These are phyloP conservation scores for Athripsodes cinereus DNA, from an alignment of 2,888 invertebrate genomes.

Conservation along the genomic window DNA sequence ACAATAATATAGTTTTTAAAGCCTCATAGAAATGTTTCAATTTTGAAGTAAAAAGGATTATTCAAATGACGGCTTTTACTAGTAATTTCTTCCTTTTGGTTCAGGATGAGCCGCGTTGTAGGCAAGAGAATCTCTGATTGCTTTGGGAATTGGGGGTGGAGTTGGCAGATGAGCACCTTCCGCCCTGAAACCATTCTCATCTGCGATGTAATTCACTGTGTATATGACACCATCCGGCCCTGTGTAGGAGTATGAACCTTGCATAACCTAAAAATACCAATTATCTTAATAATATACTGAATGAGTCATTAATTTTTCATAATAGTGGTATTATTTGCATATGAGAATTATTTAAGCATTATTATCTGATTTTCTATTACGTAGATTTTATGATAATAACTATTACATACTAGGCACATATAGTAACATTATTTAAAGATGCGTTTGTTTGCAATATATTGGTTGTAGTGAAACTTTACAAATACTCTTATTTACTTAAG, in stretches of 20 bases:
- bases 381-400: too few species aligned
- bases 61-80: not conserved
- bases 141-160: slow-evolving; percentile 35
- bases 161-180: slow-evolving; percentile 45
- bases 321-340: not conserved
- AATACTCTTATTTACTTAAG: too few species aligned
- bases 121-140: slow-evolving; percentile 28
- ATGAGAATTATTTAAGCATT: not conserved
- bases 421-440: too few species aligned
- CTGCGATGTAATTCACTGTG: slow-evolving; percentile 46
- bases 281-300: not conserved
- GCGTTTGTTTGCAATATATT: too few species aligned
- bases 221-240: slow-evolving; percentile 53
- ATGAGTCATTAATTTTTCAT: not conserved
- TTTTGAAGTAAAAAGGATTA: too few species aligned
- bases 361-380: too few species aligned
- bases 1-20: too few species aligned
- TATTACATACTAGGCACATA: too few species aligned
- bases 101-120: slow-evolving; percentile 28
- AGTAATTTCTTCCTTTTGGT: slow-evolving; percentile 20
- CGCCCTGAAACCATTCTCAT: slow-evolving; percentile 45
- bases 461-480: too few species aligned
- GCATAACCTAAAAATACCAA: slow-evolving; percentile 39
- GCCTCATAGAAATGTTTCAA: too few species aligned
- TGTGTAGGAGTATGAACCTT: slow-evolving; percentile 53